Base-by-base conservation (phyloP, 1,140 invertebrate species). In the Zaprionus vittiger region DNA sequence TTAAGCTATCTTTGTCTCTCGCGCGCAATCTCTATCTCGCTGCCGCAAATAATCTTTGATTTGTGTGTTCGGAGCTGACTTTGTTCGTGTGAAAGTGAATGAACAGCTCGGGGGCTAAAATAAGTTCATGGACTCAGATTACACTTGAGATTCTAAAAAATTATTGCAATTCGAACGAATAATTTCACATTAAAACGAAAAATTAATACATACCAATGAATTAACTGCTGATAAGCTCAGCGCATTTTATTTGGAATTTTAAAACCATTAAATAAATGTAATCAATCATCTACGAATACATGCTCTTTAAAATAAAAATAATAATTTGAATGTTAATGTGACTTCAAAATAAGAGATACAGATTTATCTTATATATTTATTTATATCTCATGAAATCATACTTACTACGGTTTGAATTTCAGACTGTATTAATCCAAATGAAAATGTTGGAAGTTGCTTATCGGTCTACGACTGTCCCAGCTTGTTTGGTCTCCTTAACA, bases 401-500 rank as follows among this genome's bases (percentile, higher is more conserved):
- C n/a, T 17, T 2, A 52, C 20, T 22, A 14, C 1, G 5, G 5
- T 24, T 31, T n/a, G 11, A 20, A 0, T 37, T 34, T 5, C 24
- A 87, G 84, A n/a, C 31, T 92, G 91, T 38, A 47, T 11, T 12
- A 92, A 91, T 71, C 91, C 91, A 7, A 91, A 89, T 56, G 63
- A 70, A 20, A 82, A 75, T 28, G n/a, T 17, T 6, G 91, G 91
- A 15, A 7, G 26, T 37, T 92, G 91, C 38, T 11, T 83, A 26
- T 92, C 91, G 9, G 76, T 92, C 37, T 92, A 92, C 49, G 83
- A 92, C 20, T 92, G 91, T 17, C 76, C 77, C 15, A 73, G 67
- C 34, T 44, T 92, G 1, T 38, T 91, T 2, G 52, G 63, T 5
- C 12, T 91, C 5, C 24, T 92, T 5, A 63, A 79, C 38, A 17